Evolutionary conservation across 2,113 vertebrate genomes (phyloP), one percentile per base, ranked within the genome.

Genomic region (Stigmatopora nigra): DNA sequence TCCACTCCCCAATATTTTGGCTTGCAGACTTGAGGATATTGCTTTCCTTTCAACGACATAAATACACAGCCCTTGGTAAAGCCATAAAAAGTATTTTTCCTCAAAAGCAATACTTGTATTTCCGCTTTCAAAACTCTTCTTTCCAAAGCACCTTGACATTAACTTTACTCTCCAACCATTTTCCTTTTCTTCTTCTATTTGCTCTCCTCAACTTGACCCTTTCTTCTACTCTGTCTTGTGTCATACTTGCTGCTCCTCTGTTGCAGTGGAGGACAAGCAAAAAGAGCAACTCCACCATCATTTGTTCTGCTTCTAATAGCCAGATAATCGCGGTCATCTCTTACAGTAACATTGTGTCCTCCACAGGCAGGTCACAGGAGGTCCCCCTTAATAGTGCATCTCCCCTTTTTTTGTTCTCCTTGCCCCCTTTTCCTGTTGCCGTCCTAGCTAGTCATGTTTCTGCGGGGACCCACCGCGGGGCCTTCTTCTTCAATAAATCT

Each of bases 401-500:
- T 76, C 53, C 78, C 19, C 78, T 10, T 73, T 67, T 67, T 78
- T 76, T 76, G 49, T 82, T 79, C 86, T 79, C 66, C 77, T 45
- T 61, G 41, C 82, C 81, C 82, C 79, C 81, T 82, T 75, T 84
- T 88, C 87, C 87, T 88, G 87, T 83, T 83, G 82, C 81, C 71
- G 77, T 76, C 73, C 64, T 68, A 76, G 78, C 83, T 82, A 82
- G 84, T 84, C 80, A 82, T 85, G 88, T 88, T 84, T 82, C 81
- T 73, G 71, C 68, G 63, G 86, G 73, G 80, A 78, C 84, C 86
- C 46, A 84, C 86, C 84, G 88, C 79, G 84, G 76, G 69, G 79
- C 72, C 75, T 81, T 72, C 82, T 74, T 74, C 79, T 80, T 83
- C 82, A 81, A 86, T 89, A 86, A 85, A 88, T 88, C 88, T 89